A percentile compares a stretch with the other conserved stretches of the same genome.
Conservation (phyloP, 2,888 invertebrate species). For the Criorhina ranunculi region DNA sequence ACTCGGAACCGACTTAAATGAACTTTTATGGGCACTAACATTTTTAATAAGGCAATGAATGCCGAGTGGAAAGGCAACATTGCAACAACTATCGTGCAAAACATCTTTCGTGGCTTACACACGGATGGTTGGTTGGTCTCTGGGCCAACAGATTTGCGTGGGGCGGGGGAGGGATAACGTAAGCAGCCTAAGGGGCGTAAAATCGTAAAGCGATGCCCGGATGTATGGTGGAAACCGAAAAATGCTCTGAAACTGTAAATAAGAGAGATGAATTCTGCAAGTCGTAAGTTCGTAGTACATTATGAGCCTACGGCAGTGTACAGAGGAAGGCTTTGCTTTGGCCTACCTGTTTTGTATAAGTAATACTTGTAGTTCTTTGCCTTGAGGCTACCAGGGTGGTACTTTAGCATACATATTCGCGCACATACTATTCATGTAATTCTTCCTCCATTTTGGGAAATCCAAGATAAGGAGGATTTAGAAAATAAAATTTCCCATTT, state of each 20-base stretch:
- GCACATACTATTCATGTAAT: constrained; percentile 3
- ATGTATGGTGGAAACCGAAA: constrained; percentile 27
- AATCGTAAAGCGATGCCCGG: constrained; percentile 47
- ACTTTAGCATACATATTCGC: constrained; percentile 36
- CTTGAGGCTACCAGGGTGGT: constrained; percentile 1
- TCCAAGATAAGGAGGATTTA: constrained; percentile 56
- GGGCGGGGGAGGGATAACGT: neutral
- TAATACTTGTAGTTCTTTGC: neutral
- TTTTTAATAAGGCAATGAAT: constrained; percentile 76
- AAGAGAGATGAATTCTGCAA: constrained; percentile 48
- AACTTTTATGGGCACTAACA: constrained; percentile 74
- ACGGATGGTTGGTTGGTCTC: neutral
- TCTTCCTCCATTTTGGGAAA: constrained; percentile 19
- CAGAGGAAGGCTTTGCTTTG: neutral
- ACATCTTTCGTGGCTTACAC: constrained; percentile 32
- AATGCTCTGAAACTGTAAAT: constrained; percentile 27
- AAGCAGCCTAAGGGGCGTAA: constrained; percentile 30
- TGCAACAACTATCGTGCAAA: constrained; percentile 70
- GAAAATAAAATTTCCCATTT: constrained; percentile 64
- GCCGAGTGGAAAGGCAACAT: constrained; percentile 58
- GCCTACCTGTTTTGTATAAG: constrained; percentile 56
- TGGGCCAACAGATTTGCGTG: neutral
- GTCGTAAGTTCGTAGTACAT: constrained; percentile 37
- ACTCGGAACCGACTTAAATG: constrained; percentile 63
- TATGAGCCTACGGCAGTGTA: constrained; percentile 28